Conservation (phyloP, 2,888 invertebrate genomes). For the Cheiracanthium punctorium region DNA sequence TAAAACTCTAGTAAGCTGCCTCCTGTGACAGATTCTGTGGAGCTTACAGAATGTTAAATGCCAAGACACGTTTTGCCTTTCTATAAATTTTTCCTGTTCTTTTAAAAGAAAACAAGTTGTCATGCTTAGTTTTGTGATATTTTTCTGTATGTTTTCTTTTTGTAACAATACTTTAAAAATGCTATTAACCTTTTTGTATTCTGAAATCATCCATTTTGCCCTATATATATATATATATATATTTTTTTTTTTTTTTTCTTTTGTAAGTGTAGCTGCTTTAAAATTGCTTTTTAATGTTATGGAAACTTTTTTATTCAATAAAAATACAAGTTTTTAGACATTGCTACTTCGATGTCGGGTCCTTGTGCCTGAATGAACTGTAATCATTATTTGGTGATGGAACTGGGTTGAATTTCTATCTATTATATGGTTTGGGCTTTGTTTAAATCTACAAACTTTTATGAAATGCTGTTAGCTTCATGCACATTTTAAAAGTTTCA, state of each 20-base stretch:
- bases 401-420: conserved; percentile 25
- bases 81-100: conserved; percentile 20
- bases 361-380: background rate
- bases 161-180: conserved; percentile 28
- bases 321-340: background rate
- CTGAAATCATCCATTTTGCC: conserved; percentile 33
- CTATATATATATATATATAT: conserved; percentile 41
- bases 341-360: background rate
- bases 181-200: conserved; percentile 51
- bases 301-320: background rate
- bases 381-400: conserved; percentile 48
- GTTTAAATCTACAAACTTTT: conserved; percentile 16
- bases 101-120: conserved; percentile 9
- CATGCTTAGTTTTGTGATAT: conserved; percentile 66
- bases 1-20: conserved; percentile 63
- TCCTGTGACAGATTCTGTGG: conserved; percentile 51
- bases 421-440: conserved; percentile 47
- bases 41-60: conserved; percentile 64
- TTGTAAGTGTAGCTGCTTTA: conserved; percentile 20
- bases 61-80: conserved; percentile 65
- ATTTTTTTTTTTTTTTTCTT: conserved; percentile 43
- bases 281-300: conserved; percentile 35
- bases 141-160: conserved; percentile 48
- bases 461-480: conserved; percentile 44
- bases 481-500: conserved; percentile 59